Percentiles rank a stretch among this genome's conserved stretches.
phyloP scores from a whole-genome alignment of 2,888 invertebrate species.

The Tenthredo livida region DNA sequence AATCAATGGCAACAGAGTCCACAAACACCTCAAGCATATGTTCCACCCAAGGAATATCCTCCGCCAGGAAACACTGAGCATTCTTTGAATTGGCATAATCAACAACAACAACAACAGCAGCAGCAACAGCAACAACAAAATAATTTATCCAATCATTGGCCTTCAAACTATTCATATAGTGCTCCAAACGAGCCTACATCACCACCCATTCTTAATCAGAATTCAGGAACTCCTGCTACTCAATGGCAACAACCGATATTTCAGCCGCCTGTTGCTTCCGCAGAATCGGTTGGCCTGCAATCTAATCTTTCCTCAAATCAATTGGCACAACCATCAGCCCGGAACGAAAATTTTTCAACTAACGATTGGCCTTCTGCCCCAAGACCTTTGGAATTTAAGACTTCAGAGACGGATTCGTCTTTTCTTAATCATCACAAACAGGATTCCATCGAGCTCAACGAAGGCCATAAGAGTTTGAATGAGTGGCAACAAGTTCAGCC shows the following conservation, averaged over 20 bases:
- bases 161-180: slow-evolving; percentile 39
- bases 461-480: slow-evolving; percentile 52
- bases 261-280: slow-evolving; percentile 56
- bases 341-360: slow-evolving; percentile 55
- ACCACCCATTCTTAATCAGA: slow-evolving; percentile 58
- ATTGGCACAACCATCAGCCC: slow-evolving; percentile 53
- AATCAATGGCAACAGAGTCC: slow-evolving; percentile 62
- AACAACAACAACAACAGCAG: slow-evolving; percentile 55
- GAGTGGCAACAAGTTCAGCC: slow-evolving; percentile 66
- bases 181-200: slow-evolving; percentile 9
- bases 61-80: slow-evolving; percentile 58
- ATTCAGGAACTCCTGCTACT: slow-evolving; percentile 60
- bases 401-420: slow-evolving; percentile 44
- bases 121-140: slow-evolving; percentile 58
- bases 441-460: slow-evolving; percentile 58
- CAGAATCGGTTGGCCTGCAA: slow-evolving; percentile 57
- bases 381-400: slow-evolving; percentile 58
- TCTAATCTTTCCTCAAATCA: slow-evolving; percentile 13
- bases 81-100: slow-evolving; percentile 62
- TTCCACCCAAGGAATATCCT: slow-evolving; percentile 57
- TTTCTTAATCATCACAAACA: slow-evolving; percentile 59
- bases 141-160: slow-evolving; percentile 64
- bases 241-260: slow-evolving; percentile 60
- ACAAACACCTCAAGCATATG: slow-evolving; percentile 58
- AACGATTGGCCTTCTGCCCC: slow-evolving; percentile 57